phyloP scores from a whole-genome alignment of 2,797 vertebrate genomes.

The Allenopithecus nigroviridis region DNA sequence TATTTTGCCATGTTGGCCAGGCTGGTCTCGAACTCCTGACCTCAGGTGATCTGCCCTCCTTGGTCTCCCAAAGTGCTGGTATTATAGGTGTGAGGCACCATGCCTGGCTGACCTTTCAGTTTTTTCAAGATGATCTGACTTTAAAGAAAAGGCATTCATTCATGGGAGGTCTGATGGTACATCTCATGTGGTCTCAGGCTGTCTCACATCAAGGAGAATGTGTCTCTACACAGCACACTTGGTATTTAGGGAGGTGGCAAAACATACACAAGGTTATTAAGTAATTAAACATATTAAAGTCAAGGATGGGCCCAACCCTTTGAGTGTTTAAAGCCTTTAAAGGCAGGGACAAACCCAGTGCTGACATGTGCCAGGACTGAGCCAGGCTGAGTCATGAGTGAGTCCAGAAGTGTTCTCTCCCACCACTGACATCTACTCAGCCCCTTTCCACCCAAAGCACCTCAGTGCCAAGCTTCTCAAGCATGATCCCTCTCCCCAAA shows the following conservation, averaged over 20 bases:
- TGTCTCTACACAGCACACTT: background rate
- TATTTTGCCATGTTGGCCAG: background rate
- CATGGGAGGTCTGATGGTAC: background rate
- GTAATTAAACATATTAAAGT: slow-evolving; percentile 36
- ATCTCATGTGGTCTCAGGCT: background rate
- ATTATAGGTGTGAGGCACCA: background rate
- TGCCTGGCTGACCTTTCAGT: background rate
- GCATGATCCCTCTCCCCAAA: background rate
- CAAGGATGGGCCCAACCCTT: background rate
- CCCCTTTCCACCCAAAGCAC: background rate
- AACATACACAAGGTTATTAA: slow-evolving; percentile 18
- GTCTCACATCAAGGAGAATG: background rate
- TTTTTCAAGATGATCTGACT: background rate
- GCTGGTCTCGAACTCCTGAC: background rate
- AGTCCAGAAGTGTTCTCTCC: background rate
- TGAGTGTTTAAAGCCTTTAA: slow-evolving; percentile 37
- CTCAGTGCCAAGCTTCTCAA: background rate
- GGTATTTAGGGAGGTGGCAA: slow-evolving; percentile 26
- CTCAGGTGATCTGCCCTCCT: background rate
- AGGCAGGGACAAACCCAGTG: slow-evolving; percentile 17
- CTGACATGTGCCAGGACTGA: background rate
- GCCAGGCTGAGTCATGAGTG: background rate
- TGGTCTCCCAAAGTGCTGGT: background rate
- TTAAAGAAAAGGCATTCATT: background rate
- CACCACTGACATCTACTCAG: background rate